Conservation (phyloP, 2,888 invertebrate genomes). For the Hypselothyrea guttata region DNA sequence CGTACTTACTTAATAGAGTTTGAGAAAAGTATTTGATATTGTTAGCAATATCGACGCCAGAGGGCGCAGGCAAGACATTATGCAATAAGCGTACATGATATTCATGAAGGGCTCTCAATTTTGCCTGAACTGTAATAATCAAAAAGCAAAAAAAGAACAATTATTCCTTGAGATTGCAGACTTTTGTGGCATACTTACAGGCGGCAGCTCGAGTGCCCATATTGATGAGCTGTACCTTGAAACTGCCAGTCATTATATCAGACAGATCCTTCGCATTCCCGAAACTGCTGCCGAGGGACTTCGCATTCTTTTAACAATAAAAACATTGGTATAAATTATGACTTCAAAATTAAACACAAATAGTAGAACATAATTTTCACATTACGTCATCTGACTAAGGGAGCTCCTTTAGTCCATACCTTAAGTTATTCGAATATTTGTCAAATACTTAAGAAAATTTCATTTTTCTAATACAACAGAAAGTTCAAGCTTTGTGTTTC, state of each 20-base stretch:
- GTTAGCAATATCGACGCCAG: conserved; percentile 97
- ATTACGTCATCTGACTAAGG: conserved; percentile 49
- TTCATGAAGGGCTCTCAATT: conserved; percentile 98
- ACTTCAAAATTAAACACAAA: too few relatives aligned
- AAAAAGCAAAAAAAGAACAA: not conserved
- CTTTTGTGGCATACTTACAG: conserved; percentile 86
- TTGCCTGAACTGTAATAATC: conserved; percentile 92
- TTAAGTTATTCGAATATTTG: conserved; percentile 4
- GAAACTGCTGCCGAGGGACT: conserved; percentile 80
- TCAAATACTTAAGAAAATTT: conserved; percentile 3
- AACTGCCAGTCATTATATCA: conserved; percentile 86
- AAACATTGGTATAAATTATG: too few relatives aligned
- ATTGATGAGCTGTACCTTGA: conserved; percentile 88
- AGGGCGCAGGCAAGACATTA: conserved; percentile 94
- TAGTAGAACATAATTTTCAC: not conserved
- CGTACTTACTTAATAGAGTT: conserved; percentile 94
- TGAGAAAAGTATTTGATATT: conserved; percentile 99
- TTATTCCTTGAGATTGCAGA: conserved; percentile 41
- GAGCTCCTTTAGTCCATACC: conserved; percentile 16
- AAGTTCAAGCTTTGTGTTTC: not conserved
- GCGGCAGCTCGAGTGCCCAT: conserved; percentile 97
- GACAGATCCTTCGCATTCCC: conserved; percentile 81
- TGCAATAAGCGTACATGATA: conserved; percentile 96
- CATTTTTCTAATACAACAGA: conserved; percentile 5
- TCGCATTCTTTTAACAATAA: conserved; percentile 79